Conservation (phyloP, 2,888 invertebrate species). For the Folsomia manolachei region DNA sequence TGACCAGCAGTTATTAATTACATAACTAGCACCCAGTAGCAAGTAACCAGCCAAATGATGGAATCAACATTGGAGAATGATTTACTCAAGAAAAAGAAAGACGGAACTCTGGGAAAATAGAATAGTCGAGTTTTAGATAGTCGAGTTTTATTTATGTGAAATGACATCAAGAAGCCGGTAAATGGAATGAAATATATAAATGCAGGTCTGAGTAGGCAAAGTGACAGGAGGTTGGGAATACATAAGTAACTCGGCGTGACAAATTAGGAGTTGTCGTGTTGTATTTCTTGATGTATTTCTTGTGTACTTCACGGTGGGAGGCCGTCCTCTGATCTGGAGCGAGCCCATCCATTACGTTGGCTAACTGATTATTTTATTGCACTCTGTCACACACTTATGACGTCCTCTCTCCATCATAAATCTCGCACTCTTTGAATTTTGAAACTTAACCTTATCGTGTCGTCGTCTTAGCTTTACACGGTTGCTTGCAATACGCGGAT, state of each 20-base stretch:
- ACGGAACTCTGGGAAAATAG: no score
- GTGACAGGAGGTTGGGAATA: constrained; percentile 21
- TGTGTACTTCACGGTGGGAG: constrained; percentile 40
- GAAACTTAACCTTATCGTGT: background rate
- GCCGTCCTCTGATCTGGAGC: constrained; percentile 39
- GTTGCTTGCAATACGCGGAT: no score
- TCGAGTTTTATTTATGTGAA: no score
- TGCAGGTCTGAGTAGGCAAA: background rate
- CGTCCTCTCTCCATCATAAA: constrained; percentile 12
- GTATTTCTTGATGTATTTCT: constrained; percentile 37
- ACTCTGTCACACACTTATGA: constrained; percentile 35
- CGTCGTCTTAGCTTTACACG: no score
- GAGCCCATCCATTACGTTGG: constrained; percentile 37
- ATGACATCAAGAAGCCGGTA: no score
- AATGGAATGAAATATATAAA: no score
- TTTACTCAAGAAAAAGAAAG: no score
- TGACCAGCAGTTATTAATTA: no score
- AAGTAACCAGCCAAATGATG: no score
- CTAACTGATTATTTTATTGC: constrained; percentile 39
- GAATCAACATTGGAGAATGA: no score
- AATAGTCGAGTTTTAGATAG: no score
- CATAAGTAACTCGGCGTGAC: constrained; percentile 39
- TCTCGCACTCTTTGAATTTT: constrained; percentile 9
- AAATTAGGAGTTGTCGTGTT: constrained; percentile 48
- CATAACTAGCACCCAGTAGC: no score